Evolutionary conservation across 2,888 invertebrate species (phyloP).

Genomic region (Bellardia bayeri): DNA sequence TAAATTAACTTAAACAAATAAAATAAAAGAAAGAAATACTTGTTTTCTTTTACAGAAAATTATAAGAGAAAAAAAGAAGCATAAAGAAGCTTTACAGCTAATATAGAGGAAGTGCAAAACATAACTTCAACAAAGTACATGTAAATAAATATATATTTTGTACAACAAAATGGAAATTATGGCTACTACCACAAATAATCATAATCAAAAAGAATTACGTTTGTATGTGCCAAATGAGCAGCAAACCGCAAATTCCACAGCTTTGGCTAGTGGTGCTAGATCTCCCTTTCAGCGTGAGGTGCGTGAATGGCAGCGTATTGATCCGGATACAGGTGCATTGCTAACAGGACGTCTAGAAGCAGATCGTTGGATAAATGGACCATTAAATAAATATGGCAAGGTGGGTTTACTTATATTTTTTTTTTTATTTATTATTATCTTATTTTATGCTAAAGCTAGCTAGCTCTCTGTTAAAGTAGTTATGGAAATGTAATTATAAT

Average conservation of each 20-base stretch:
- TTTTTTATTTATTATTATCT: slow-evolving; percentile 19
- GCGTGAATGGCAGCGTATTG: slow-evolving; percentile 85
- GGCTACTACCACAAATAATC: slow-evolving; percentile 77
- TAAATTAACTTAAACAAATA: slow-evolving; percentile 25
- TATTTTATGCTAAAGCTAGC: slow-evolving; percentile 6
- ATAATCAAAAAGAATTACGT: slow-evolving; percentile 80
- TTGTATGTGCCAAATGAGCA: slow-evolving; percentile 75
- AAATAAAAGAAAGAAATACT: slow-evolving; percentile 41
- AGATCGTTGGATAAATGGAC: slow-evolving; percentile 85
- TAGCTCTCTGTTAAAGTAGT: no score
- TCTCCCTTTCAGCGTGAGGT: slow-evolving; percentile 84
- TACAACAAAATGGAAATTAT: slow-evolving; percentile 66
- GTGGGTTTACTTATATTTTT: slow-evolving; percentile 77
- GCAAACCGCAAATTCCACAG: slow-evolving; percentile 51
- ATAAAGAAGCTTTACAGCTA: not conserved
- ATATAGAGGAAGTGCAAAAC: slow-evolving; percentile 26
- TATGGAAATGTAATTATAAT: slow-evolving; percentile 50
- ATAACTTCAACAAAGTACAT: slow-evolving; percentile 18
- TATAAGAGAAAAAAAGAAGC: not conserved
- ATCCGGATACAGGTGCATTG: slow-evolving; percentile 84
- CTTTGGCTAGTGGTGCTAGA: slow-evolving; percentile 76
- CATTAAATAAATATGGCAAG: slow-evolving; percentile 84
- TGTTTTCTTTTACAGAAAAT: not conserved
- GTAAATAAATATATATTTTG: slow-evolving; percentile 3
- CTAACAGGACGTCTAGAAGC: slow-evolving; percentile 84